A percentile compares a stretch with the other conserved stretches of the same genome.
Conservation (phyloP, 2,113 vertebrate genomes). For the Rhea americana region DNA sequence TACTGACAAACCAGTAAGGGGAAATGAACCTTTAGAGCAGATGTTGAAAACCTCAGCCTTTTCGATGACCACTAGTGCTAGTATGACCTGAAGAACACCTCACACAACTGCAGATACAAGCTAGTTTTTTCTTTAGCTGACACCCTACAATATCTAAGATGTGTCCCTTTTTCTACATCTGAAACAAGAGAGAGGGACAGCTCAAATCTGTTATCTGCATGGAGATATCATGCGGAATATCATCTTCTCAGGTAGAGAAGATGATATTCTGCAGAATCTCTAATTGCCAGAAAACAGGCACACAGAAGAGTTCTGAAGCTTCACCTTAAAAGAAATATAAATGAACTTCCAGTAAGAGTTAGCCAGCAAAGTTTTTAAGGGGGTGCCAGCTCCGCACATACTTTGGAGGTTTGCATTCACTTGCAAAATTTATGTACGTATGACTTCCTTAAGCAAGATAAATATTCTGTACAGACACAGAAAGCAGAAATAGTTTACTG, state of each 20-base stretch:
- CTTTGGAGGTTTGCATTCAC: slow-evolving; percentile 9
- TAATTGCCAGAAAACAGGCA: not conserved
- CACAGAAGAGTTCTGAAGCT: not conserved
- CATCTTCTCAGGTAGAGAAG: not conserved
- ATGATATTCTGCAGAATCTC: not conserved
- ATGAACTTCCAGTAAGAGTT: not conserved
- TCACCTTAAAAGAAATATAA: slow-evolving; percentile 15
- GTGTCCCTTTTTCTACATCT: not conserved
- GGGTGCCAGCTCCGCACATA: not conserved
- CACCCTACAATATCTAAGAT: not conserved
- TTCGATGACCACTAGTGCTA: not conserved
- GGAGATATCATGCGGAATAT: no score
- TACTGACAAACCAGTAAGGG: not conserved
- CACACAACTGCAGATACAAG: not conserved
- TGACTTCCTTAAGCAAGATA: slow-evolving; percentile 23
- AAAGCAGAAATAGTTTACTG: not conserved
- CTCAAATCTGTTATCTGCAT: not conserved
- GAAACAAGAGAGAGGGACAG: not conserved
- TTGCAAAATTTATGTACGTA: slow-evolving; percentile 28
- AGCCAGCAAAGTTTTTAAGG: not conserved
- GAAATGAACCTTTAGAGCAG: not conserved
- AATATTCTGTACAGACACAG: not conserved
- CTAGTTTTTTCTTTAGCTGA: not conserved
- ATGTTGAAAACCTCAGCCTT: not conserved
- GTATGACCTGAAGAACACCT: not conserved